Conservation (phyloP, 1,140 invertebrate genomes). For the Colletes latitarsis region DNA sequence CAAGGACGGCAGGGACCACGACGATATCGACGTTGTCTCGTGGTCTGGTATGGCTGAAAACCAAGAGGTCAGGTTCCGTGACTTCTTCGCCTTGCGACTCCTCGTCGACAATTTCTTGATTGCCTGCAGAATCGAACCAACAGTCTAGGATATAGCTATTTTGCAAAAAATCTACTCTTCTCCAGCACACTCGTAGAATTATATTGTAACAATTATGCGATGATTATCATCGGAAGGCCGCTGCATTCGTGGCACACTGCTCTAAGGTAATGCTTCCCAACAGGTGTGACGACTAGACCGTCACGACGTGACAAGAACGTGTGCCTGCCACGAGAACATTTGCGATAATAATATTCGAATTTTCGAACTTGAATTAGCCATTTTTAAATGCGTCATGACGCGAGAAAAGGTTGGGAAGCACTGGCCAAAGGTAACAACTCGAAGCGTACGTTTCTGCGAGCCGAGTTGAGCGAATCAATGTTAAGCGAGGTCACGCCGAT, state of each 20-base stretch:
- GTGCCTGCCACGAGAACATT: too few relatives aligned
- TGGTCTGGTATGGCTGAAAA: conserved; percentile 65
- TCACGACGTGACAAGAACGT: too few relatives aligned
- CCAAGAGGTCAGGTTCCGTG: conserved; percentile 61
- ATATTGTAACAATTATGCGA: too few relatives aligned
- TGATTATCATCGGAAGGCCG: too few relatives aligned
- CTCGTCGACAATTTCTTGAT: conserved; percentile 73
- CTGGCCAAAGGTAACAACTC: not conserved
- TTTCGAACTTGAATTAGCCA: too few relatives aligned
- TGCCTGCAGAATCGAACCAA: conserved; percentile 58
- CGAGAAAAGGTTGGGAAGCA: not conserved
- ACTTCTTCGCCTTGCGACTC: conserved; percentile 62
- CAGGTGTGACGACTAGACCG: too few relatives aligned
- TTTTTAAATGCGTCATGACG: too few relatives aligned
- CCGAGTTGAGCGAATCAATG: conserved; percentile 33
- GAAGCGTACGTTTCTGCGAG: not conserved
- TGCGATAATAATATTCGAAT: too few relatives aligned
- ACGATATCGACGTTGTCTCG: conserved; percentile 71
- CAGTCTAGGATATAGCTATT: not conserved
- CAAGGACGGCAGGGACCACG: conserved; percentile 74
- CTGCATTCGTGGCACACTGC: too few relatives aligned
- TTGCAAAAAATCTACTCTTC: too few relatives aligned
- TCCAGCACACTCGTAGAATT: too few relatives aligned
- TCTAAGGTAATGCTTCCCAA: too few relatives aligned
- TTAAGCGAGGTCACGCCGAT: conserved; percentile 10